These are phyloP conservation scores for Nomada lathburiana DNA, from an alignment of 2,888 invertebrate genomes.

Conservation along the genomic window DNA sequence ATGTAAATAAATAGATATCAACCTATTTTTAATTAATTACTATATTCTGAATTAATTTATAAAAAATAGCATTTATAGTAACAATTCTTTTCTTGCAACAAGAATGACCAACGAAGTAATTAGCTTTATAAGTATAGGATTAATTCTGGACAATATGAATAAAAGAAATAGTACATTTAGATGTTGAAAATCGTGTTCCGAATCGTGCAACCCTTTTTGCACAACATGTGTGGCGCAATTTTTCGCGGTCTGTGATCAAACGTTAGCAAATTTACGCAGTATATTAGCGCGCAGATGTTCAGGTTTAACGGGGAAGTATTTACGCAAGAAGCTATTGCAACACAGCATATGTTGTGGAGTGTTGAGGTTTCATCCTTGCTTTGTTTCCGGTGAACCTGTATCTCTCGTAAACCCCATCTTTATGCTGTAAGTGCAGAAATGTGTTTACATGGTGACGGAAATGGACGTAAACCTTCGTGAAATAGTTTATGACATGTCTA, in stretches of 20 bases:
- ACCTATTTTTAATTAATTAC: too few relatives aligned
- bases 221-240: slow-evolving; percentile 6
- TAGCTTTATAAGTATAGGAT: too few relatives aligned
- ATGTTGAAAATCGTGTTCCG: neutral
- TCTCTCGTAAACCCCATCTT: slow-evolving; percentile 41
- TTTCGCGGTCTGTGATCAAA: neutral
- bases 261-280: slow-evolving; percentile 10
- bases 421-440: slow-evolving; percentile 58
- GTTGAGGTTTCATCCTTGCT: slow-evolving; percentile 47
- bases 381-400: slow-evolving; percentile 54
- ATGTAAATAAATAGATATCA: too few relatives aligned
- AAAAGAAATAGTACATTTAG: too few relatives aligned
- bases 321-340: slow-evolving; percentile 51
- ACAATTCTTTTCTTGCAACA: too few relatives aligned
- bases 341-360: slow-evolving; percentile 31
- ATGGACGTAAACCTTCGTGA: slow-evolving; percentile 49
- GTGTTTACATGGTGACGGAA: slow-evolving; percentile 58
- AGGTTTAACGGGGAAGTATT: slow-evolving; percentile 43
- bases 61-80: too few relatives aligned
- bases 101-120: too few relatives aligned
- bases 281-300: slow-evolving; percentile 50
- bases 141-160: too few relatives aligned
- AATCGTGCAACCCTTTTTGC: too few relatives aligned
- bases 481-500: slow-evolving; percentile 36
- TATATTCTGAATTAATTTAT: too few relatives aligned